A percentile compares a stretch with the other conserved stretches of the same genome.
These are phyloP conservation scores for Andrena chrysosceles DNA, from an alignment of 2,888 invertebrate genomes.

Conservation along the genomic window DNA sequence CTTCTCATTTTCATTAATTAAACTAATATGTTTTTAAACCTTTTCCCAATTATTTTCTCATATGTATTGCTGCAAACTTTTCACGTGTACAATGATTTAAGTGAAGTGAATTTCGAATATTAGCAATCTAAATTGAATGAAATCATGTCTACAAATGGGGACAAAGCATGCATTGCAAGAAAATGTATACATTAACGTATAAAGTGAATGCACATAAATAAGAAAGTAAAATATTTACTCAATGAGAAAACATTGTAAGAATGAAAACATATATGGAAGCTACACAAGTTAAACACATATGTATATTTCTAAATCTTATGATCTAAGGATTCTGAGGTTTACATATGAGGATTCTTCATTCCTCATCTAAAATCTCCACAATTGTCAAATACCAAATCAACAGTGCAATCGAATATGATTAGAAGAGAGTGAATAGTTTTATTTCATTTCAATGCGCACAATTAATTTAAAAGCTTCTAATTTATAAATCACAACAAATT, in stretches of 20 bases:
- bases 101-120: neutral
- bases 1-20: neutral
- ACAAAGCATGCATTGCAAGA: neutral
- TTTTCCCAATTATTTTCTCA: neutral
- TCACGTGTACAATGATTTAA: neutral
- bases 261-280: neutral
- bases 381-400: neutral
- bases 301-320: neutral
- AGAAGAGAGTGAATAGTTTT: neutral
- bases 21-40: neutral
- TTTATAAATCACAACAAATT: slow-evolving; percentile 9
- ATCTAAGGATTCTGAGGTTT: neutral
- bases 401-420: neutral
- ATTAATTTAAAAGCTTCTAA: neutral
- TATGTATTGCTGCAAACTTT: neutral
- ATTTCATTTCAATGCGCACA: neutral
- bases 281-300: neutral
- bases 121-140: neutral
- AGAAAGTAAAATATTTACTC: neutral
- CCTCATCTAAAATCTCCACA: neutral
- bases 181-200: neutral
- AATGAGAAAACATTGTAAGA: neutral
- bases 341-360: neutral
- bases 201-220: neutral
- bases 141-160: neutral